Base-by-base conservation (phyloP, 1,140 invertebrate genomes). In the Zelostemma sp. region DNA sequence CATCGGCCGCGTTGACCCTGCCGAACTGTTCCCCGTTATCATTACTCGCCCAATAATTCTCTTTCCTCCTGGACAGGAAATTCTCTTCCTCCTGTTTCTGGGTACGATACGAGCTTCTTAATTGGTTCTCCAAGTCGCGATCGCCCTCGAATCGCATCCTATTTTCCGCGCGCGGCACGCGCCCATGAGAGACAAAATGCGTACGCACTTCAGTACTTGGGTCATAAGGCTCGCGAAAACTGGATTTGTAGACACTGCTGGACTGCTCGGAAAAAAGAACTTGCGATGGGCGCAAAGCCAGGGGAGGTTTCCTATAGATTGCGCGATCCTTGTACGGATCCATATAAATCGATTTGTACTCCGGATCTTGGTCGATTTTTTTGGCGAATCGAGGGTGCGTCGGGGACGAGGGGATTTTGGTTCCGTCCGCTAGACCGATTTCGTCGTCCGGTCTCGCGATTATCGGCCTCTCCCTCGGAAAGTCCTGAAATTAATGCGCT, bases 291-390 rank as follows among this genome's bases (percentile, higher is more conserved):
- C 76, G 73, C 9, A 78, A n/a, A 1, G 67, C 55, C 6, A 68
- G 15, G 0, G 77, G 72, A 9, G 80, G 75, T 53, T 77, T 78
- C 6, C 80, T 57, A 16, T 72, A 82, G 0, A 75, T 19, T 1
- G 72, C 60, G 2, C 79, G 75, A 3, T 81, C 80, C 16, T 68
- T 74, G 6, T 76, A 61, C 35, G 73, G 64, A 35, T 85, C 80
- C 0, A 83, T 17, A 18, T 80, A 85, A 6, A 79, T 81, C 0
- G 84, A 85, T 15, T 85, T 84, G 45, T 86, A 86, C 50, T 86
- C 84, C 1, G 83, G 83, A 41, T 84, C 84, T 19, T 80, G 81
- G 18, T 85, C 83, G 21, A 85, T 83, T 68, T 82, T 85, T 3
- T 70, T 74, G 1, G 68, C 53, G 54, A 85, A 85, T 38, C 71